Percentiles rank a stretch among this genome's conserved stretches.
phyloP scores from a whole-genome alignment of 2,797 vertebrate genomes.

The Lemur catta region DNA sequence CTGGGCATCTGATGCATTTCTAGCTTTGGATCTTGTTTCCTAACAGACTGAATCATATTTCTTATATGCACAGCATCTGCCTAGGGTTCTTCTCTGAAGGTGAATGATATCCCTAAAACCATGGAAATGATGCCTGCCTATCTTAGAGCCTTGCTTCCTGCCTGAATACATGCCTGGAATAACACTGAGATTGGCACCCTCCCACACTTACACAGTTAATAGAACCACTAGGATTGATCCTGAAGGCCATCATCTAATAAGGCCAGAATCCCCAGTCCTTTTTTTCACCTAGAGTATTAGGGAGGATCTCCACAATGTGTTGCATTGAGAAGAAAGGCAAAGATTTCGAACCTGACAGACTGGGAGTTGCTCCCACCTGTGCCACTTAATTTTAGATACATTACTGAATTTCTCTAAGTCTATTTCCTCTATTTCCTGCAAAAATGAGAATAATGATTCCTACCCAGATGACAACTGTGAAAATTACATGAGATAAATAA shows the following conservation, averaged over 20 bases:
- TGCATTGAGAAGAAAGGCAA: not conserved
- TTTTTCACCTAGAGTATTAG: not conserved
- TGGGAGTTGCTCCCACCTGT: not conserved
- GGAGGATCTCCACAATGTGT: not conserved
- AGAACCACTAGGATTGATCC: not conserved
- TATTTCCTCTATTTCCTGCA: not conserved
- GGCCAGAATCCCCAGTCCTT: not conserved
- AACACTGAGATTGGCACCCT: not conserved
- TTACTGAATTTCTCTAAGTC: not conserved
- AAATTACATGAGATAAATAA: conserved; percentile 40
- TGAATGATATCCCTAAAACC: not conserved
- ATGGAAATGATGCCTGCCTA: not conserved
- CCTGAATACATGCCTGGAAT: not conserved
- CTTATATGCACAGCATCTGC: not conserved
- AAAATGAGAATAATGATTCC: conserved; percentile 17
- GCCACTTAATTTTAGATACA: conserved; percentile 45
- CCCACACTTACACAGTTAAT: not conserved
- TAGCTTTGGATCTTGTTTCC: not conserved
- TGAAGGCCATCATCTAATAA: not conserved
- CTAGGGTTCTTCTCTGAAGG: not conserved
- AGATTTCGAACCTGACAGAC: conserved; percentile 3
- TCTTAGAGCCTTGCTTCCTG: not conserved
- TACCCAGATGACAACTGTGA: not conserved
- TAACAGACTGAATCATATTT: conserved; percentile 43
- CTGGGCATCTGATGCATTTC: not conserved